These are phyloP conservation scores for Lacerta agilis DNA, from an alignment of 2,797 vertebrate genomes.

Conservation along the genomic window DNA sequence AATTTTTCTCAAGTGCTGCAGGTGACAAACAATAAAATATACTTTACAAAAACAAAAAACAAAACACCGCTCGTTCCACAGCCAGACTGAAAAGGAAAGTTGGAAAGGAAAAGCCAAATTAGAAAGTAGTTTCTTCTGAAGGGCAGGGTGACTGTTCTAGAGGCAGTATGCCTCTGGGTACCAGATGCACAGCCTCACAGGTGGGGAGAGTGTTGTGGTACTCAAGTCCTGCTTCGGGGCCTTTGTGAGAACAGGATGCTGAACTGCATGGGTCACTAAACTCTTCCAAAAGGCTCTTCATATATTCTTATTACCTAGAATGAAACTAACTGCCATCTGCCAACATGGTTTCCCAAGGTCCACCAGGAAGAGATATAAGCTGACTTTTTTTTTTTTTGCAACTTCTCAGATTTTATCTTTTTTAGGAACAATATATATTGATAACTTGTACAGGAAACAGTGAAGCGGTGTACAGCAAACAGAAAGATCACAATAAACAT, in stretches of 20 bases:
- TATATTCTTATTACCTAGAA: background rate
- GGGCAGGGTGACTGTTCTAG: background rate
- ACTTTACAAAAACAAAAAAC: background rate
- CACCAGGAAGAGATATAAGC: background rate
- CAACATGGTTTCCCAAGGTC: background rate
- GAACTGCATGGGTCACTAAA: too few species aligned
- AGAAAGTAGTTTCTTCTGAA: background rate
- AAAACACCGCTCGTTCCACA: background rate
- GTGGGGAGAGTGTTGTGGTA: too few species aligned
- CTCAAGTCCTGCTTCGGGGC: too few species aligned
- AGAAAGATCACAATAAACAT: too few species aligned
- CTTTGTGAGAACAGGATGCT: too few species aligned
- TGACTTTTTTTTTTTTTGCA: background rate
- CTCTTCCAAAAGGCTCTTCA: too few species aligned
- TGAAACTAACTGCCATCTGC: rapidly evolving
- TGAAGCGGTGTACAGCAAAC: too few species aligned
- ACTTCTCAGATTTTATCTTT: background rate
- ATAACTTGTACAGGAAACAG: too few species aligned
- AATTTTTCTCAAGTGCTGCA: slow-evolving; percentile 74
- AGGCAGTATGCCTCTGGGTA: too few species aligned
- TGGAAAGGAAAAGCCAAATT: background rate
- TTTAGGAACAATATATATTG: too few species aligned
- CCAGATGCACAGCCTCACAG: too few species aligned
- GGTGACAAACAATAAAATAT: slow-evolving; percentile 72
- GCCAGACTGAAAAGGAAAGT: background rate